These are phyloP conservation scores for Aurelia sp. DNA, from an alignment of 30 jellyfish, hydroid and myxozoan genomes.

Conservation along the genomic window DNA sequence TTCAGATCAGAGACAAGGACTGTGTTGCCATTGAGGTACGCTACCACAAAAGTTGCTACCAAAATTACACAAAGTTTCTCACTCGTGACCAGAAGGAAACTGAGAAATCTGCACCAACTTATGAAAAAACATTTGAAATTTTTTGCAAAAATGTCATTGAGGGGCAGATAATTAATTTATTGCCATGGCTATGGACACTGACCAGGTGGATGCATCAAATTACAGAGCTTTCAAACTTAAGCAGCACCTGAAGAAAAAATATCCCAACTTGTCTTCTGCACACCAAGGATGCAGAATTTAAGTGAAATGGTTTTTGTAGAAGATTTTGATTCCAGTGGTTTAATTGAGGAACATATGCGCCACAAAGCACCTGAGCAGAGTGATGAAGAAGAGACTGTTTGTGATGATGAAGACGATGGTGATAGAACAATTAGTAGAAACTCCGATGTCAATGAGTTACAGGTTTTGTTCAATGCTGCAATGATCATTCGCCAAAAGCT, in stretches of 20 bases:
- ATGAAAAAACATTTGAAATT: conserved; percentile 16
- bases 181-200: conserved; percentile 24
- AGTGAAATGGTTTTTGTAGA: conserved; percentile 20
- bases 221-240: conserved; percentile 18
- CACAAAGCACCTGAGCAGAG: neutral
- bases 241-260: conserved; percentile 12
- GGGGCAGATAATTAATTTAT: conserved; percentile 8
- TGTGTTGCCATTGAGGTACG: conserved; percentile 65
- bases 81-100: conserved; percentile 12
- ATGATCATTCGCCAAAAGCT: too few species aligned
- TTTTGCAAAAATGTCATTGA: conserved; percentile 33
- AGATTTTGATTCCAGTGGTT: neutral
- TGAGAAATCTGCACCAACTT: neutral
- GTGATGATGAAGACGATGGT: too few species aligned
- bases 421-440: too few species aligned
- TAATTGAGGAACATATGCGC: conserved; percentile 1
- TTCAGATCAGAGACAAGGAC: conserved; percentile 61
- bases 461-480: too few species aligned
- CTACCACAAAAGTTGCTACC: conserved; percentile 56
- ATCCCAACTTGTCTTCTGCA: conserved; percentile 41
- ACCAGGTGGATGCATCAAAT: conserved; percentile 28
- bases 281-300: conserved; percentile 18
- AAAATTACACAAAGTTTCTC: conserved; percentile 12
- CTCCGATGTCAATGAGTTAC: too few species aligned
- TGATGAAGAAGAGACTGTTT: too few species aligned